These are phyloP conservation scores for Falco cherrug DNA, from an alignment of 2,797 vertebrate genomes.

Conservation along the genomic window DNA sequence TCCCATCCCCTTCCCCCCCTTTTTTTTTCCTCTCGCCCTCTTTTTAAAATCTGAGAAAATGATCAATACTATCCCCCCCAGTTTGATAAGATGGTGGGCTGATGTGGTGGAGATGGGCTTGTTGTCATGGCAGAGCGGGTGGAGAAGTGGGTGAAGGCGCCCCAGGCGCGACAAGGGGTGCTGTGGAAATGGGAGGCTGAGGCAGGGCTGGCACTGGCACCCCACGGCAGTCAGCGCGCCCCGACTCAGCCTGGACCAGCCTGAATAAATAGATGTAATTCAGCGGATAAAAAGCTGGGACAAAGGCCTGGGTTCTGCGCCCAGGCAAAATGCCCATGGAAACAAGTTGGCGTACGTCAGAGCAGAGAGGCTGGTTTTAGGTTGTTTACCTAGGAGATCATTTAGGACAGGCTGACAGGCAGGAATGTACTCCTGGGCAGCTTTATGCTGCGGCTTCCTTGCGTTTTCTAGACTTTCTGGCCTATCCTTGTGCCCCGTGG, in stretches of 20 bases:
- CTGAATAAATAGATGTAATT: not conserved
- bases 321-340: constrained; percentile 1
- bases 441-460: not conserved
- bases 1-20: too few species aligned
- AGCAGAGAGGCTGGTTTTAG: not conserved
- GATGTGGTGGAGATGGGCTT: not conserved
- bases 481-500: not conserved
- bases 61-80: constrained; percentile 4
- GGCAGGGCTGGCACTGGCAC: not conserved
- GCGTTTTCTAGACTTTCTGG: not conserved
- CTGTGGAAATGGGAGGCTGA: not conserved
- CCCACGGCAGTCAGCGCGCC: not conserved
- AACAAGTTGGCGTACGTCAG: not conserved
- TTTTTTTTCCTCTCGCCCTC: not conserved
- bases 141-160: not conserved
- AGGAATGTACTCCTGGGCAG: constrained; percentile 4
- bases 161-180: not conserved
- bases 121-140: not conserved
- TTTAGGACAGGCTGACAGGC: constrained; percentile 22
- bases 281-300: not conserved
- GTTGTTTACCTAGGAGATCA: constrained; percentile 19
- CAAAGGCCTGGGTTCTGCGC: not conserved
- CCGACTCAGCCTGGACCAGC: not conserved
- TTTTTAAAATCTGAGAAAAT: not conserved
- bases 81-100: constrained; percentile 2